A percentile compares a stretch with the other conserved stretches of the same genome.
Conservation (phyloP, 2,113 vertebrate species). For the Paramisgurnus dabryanus region DNA sequence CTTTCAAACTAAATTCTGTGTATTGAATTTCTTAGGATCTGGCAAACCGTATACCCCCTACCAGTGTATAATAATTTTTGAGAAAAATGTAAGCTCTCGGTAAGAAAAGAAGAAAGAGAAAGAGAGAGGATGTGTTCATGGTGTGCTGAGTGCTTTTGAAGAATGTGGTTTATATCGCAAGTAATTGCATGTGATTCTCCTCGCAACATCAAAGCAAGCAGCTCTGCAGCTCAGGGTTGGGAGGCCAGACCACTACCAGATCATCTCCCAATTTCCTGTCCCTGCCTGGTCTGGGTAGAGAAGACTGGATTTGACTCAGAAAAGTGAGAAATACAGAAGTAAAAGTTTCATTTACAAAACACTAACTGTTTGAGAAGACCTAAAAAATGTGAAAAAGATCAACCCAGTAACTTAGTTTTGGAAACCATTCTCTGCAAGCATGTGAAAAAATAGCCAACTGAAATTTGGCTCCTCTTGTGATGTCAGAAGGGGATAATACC, state of each 20-base stretch:
- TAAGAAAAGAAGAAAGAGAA: slow-evolving; percentile 4
- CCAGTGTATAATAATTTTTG: slow-evolving; percentile 25
- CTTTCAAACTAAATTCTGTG: background rate
- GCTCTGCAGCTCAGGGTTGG: slow-evolving; percentile 69
- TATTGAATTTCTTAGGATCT: slow-evolving; percentile 15
- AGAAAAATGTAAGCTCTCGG: slow-evolving; percentile 17
- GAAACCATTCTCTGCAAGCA: no score
- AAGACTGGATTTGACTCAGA: slow-evolving; percentile 4
- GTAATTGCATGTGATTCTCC: slow-evolving; percentile 73
- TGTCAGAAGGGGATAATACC: no score
- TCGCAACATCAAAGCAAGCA: slow-evolving; percentile 70
- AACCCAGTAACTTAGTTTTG: no score
- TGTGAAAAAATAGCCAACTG: no score
- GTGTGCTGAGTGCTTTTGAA: slow-evolving; percentile 61
- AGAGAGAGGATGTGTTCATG: slow-evolving; percentile 62
- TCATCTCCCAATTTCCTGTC: slow-evolving; percentile 75
- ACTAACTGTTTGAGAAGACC: no score
- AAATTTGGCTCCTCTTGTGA: no score
- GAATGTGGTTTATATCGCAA: slow-evolving; percentile 64
- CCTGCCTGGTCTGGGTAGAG: slow-evolving; percentile 60
- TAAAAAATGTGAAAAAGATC: no score
- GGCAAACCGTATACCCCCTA: slow-evolving; percentile 4
- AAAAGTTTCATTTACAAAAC: background rate
- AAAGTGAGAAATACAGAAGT: slow-evolving; percentile 28
- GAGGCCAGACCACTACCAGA: slow-evolving; percentile 65